These are phyloP conservation scores for Epinotia demarniana DNA, from an alignment of 2,888 invertebrate genomes.

Conservation along the genomic window DNA sequence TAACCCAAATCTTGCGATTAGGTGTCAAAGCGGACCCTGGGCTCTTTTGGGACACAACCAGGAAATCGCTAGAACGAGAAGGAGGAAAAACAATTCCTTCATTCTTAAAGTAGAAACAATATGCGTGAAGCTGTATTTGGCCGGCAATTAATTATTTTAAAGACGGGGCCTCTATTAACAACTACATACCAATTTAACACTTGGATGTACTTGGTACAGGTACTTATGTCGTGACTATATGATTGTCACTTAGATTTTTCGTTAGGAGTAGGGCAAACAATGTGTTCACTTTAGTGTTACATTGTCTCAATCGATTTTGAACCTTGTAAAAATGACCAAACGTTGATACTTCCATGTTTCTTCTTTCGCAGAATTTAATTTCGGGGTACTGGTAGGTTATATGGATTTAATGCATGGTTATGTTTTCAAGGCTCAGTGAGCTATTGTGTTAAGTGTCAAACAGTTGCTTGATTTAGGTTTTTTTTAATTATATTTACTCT, in stretches of 20 bases:
- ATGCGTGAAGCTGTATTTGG: not conserved
- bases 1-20: too few relatives aligned
- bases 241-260: slow-evolving; percentile 66
- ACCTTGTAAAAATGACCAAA: not conserved
- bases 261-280: not conserved
- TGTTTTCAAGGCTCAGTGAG: slow-evolving; percentile 19
- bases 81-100: not conserved
- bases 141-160: slow-evolving; percentile 23
- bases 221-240: slow-evolving; percentile 65
- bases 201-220: too few relatives aligned
- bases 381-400: slow-evolving; percentile 9
- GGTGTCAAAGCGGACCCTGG: too few relatives aligned
- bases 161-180: slow-evolving; percentile 26
- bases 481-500: slow-evolving; percentile 1
- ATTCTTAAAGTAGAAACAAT: not conserved
- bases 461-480: slow-evolving; percentile 14
- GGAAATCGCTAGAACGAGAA: too few relatives aligned
- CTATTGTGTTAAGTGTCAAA: slow-evolving; percentile 15
- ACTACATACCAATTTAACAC: slow-evolving; percentile 32
- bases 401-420: slow-evolving; percentile 26
- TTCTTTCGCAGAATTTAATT: not conserved
- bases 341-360: not conserved
- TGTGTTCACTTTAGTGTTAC: not conserved
- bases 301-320: not conserved
- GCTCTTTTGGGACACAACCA: too few relatives aligned